phyloP scores from a whole-genome alignment of 1,140 invertebrate species.

The Pemphigus obesinymphae region DNA sequence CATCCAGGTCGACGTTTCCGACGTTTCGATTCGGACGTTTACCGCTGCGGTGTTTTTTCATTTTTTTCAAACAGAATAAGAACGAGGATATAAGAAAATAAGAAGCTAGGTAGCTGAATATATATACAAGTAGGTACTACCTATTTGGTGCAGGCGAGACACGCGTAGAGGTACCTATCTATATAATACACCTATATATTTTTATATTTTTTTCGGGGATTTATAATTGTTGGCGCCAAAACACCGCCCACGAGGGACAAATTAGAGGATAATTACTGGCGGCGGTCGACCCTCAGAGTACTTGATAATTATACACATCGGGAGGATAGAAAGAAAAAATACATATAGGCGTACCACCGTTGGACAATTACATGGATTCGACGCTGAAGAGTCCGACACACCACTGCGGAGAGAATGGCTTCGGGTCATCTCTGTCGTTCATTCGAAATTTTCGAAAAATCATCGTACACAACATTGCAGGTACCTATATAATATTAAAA shows the following conservation, averaged over 20 bases:
- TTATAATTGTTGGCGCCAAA: slow-evolving; percentile 38
- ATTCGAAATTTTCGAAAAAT: not conserved
- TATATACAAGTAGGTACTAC: not conserved
- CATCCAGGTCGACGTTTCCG: slow-evolving; percentile 35
- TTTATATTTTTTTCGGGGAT: slow-evolving; percentile 2
- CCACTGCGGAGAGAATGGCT: not conserved
- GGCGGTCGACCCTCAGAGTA: not conserved
- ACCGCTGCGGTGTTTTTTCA: not conserved
- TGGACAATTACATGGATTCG: not conserved
- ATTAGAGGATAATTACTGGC: slow-evolving; percentile 40
- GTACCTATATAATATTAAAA: not conserved
- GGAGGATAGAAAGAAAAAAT: not conserved
- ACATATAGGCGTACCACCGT: not conserved
- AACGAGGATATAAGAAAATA: too few relatives aligned
- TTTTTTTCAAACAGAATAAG: not conserved
- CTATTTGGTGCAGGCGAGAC: not conserved
- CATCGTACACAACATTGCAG: not conserved
- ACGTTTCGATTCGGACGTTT: not conserved
- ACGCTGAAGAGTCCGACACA: slow-evolving; percentile 9
- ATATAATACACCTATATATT: too few relatives aligned
- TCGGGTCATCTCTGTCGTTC: not conserved
- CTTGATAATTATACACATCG: slow-evolving; percentile 22
- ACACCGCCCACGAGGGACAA: slow-evolving; percentile 29
- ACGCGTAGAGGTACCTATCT: not conserved
- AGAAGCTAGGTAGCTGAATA: too few relatives aligned